Evolutionary conservation across 2,888 invertebrate genomes (phyloP).

Genomic region (Tholera decimalis): DNA sequence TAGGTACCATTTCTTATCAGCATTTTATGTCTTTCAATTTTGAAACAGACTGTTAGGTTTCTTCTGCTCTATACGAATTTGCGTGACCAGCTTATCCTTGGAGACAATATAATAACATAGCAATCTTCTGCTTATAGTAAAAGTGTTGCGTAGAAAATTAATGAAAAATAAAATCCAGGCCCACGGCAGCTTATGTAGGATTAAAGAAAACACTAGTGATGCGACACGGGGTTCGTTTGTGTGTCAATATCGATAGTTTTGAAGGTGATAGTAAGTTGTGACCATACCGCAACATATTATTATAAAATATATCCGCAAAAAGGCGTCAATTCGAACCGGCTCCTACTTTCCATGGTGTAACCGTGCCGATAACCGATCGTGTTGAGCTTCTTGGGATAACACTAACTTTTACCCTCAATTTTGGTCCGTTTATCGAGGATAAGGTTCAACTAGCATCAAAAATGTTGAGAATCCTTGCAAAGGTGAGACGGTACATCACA

Average conservation of each 20-base stretch:
- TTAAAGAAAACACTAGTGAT: constrained; percentile 78
- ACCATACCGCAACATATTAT: no score
- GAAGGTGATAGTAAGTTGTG: constrained; percentile 21
- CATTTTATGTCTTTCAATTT: neutral
- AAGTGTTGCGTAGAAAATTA: constrained; percentile 65
- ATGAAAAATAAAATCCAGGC: constrained; percentile 73
- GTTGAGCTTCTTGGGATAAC: no score
- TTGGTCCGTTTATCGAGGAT: no score
- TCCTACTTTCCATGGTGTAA: no score
- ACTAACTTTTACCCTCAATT: no score
- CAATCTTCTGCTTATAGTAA: constrained; percentile 33
- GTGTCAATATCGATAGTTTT: constrained; percentile 66
- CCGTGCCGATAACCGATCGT: no score
- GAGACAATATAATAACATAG: constrained; percentile 34
- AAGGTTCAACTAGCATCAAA: no score
- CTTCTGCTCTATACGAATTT: constrained; percentile 21
- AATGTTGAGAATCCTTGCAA: no score
- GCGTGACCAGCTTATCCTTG: constrained; percentile 45
- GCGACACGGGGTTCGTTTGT: constrained; percentile 30
- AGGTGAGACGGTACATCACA: no score
- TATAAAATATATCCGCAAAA: no score
- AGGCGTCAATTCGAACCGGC: no score
- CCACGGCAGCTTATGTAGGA: constrained; percentile 75
- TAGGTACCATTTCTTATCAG: neutral
- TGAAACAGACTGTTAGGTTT: neutral